phyloP scores from a whole-genome alignment of 2,888 invertebrate genomes.

The Camptogramma bilineatum region DNA sequence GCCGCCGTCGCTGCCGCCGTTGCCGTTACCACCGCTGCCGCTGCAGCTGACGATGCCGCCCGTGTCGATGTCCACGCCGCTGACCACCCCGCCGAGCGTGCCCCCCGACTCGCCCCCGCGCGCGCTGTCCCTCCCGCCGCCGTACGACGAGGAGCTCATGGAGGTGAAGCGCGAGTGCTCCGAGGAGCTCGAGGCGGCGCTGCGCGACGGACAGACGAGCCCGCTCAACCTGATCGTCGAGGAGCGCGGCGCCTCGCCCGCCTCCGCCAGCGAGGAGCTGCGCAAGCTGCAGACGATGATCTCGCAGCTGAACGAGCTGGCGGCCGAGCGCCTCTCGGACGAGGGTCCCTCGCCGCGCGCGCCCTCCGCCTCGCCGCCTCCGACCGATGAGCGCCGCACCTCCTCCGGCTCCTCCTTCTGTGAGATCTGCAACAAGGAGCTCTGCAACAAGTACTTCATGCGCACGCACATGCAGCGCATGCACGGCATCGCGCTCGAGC shows the following conservation, averaged over 20 bases:
- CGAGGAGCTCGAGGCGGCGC: constrained; percentile 74
- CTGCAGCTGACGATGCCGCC: constrained; percentile 87
- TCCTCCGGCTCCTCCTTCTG: constrained; percentile 94
- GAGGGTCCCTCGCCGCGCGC: constrained; percentile 67
- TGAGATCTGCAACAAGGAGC: constrained; percentile 98
- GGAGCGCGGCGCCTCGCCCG: constrained; percentile 86
- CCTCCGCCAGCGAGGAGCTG: constrained; percentile 92
- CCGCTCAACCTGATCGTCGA: constrained; percentile 92
- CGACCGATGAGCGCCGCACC: constrained; percentile 81
- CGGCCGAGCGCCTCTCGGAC: constrained; percentile 82
- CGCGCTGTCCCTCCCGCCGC: constrained; percentile 66
- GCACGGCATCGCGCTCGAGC: constrained; percentile 98
- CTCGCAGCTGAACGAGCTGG: constrained; percentile 93
- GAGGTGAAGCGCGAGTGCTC: constrained; percentile 84
- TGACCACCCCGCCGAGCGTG: constrained; percentile 88
- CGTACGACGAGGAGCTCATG: constrained; percentile 68
- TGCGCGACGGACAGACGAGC: constrained; percentile 88
- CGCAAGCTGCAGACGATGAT: constrained; percentile 96
- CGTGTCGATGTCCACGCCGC: constrained; percentile 54
- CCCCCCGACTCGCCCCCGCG: constrained; percentile 88
- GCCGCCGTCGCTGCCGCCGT: constrained; percentile 68
- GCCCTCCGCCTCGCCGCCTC: constrained; percentile 72
- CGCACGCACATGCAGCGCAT: constrained; percentile 99
- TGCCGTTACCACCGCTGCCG: constrained; percentile 16
- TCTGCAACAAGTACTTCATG: constrained; percentile 99